Percentiles rank a stretch among this genome's conserved stretches.
phyloP scores from a whole-genome alignment of 1,140 invertebrate species.

The Anoplolepis gracilipes region DNA sequence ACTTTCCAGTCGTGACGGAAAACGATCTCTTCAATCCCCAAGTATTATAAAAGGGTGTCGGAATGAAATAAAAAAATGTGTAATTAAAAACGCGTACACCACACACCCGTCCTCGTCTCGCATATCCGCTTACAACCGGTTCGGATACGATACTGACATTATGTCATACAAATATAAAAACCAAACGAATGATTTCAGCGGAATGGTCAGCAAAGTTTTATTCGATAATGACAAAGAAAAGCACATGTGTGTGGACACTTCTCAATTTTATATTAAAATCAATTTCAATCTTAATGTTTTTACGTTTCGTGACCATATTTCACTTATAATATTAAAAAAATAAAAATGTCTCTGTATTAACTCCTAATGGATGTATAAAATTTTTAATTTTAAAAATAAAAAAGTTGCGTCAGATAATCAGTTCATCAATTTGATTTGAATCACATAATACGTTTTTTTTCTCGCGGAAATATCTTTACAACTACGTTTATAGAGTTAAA shows the following conservation, averaged over 20 bases:
- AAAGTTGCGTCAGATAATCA: background rate
- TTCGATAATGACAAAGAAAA: background rate
- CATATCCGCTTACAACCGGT: constrained; percentile 36
- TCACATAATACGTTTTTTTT: background rate
- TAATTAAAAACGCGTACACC: constrained; percentile 34
- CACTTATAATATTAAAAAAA: background rate
- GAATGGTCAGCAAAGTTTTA: background rate
- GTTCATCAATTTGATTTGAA: background rate
- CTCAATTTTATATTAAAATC: background rate
- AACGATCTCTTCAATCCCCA: constrained; percentile 20
- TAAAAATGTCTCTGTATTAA: background rate
- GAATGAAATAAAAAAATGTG: constrained; percentile 33
- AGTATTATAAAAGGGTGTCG: background rate
- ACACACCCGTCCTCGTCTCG: background rate
- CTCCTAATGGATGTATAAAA: background rate
- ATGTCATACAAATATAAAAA: background rate
- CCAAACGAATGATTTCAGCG: constrained; percentile 13
- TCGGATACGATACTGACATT: constrained; percentile 2
- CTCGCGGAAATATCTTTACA: background rate
- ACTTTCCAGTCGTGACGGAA: background rate
- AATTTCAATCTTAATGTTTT: background rate
- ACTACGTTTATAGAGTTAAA: background rate
- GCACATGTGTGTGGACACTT: background rate
- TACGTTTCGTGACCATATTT: background rate
- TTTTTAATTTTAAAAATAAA: background rate